Conservation (phyloP, 2,888 invertebrate species). For the Chloroclystis v-ata region DNA sequence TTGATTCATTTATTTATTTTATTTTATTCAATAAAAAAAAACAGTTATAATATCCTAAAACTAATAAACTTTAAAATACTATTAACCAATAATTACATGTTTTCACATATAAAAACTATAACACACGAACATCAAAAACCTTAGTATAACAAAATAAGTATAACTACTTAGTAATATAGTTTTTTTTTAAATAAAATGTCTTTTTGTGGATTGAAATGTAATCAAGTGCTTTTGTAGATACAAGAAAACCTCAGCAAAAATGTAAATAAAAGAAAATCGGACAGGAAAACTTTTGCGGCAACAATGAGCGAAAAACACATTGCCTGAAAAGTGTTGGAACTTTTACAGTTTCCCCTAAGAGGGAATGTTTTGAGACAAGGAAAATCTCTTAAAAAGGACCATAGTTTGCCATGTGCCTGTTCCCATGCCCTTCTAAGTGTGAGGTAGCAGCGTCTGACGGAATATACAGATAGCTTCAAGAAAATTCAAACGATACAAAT, state of each 20-base stretch:
- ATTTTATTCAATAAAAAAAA: too few species aligned
- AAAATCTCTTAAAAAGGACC: slow-evolving; percentile 25
- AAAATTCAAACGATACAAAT: too few species aligned
- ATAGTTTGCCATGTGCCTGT: slow-evolving; percentile 21
- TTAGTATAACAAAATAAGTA: too few species aligned
- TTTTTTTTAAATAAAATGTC: too few species aligned
- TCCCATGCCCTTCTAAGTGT: slow-evolving; percentile 5
- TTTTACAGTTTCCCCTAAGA: slow-evolving; percentile 33
- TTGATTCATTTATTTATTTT: too few species aligned
- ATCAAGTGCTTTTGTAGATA: neutral
- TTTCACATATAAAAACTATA: too few species aligned
- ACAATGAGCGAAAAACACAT: slow-evolving; percentile 75
- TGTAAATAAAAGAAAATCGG: slow-evolving; percentile 57
- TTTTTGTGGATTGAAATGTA: neutral
- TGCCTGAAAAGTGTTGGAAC: slow-evolving; percentile 42
- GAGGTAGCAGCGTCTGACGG: neutral
- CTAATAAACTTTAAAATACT: too few species aligned
- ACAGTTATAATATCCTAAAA: too few species aligned
- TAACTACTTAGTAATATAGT: too few species aligned
- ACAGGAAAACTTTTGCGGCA: slow-evolving; percentile 56
- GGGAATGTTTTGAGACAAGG: slow-evolving; percentile 27
- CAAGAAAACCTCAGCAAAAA: slow-evolving; percentile 52
- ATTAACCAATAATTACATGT: too few species aligned
- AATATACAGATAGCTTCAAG: neutral
- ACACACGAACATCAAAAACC: too few species aligned